phyloP scores from a whole-genome alignment of 2,888 invertebrate genomes.

The Panzeria rudis region DNA sequence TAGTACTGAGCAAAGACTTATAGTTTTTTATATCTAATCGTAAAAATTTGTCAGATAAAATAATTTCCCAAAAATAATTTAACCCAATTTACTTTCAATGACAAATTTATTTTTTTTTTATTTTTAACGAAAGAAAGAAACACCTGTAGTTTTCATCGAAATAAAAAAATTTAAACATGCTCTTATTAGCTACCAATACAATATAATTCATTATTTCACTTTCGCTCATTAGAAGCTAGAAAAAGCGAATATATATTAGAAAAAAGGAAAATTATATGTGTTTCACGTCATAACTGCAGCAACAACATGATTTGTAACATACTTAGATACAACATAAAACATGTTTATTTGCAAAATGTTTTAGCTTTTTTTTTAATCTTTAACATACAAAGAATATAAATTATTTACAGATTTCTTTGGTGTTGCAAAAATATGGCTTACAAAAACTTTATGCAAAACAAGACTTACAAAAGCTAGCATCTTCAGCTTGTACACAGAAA shows the following conservation, averaged over 20 bases:
- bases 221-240: slow-evolving; percentile 73
- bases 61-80: background rate
- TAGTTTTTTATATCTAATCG: background rate
- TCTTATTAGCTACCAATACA: slow-evolving; percentile 36
- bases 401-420: slow-evolving; percentile 31
- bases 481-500: background rate
- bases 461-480: slow-evolving; percentile 2
- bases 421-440: background rate
- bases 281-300: slow-evolving; percentile 60
- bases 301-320: slow-evolving; percentile 52
- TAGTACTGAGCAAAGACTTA: background rate
- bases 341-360: slow-evolving; percentile 33
- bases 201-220: slow-evolving; percentile 68
- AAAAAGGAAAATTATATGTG: slow-evolving; percentile 34
- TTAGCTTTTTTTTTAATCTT: background rate
- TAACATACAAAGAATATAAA: slow-evolving; percentile 6
- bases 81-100: slow-evolving; percentile 16
- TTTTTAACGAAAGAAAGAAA: slow-evolving; percentile 12
- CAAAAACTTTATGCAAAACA: slow-evolving; percentile 23
- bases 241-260: slow-evolving; percentile 10
- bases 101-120: slow-evolving; percentile 23
- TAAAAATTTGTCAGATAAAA: background rate
- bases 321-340: slow-evolving; percentile 38
- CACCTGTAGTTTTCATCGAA: slow-evolving; percentile 37
- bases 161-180: slow-evolving; percentile 23